A percentile compares a stretch with the other conserved stretches of the same genome.
phyloP scores from a whole-genome alignment of 2,113 vertebrate genomes.

The Hipposideros armiger region DNA sequence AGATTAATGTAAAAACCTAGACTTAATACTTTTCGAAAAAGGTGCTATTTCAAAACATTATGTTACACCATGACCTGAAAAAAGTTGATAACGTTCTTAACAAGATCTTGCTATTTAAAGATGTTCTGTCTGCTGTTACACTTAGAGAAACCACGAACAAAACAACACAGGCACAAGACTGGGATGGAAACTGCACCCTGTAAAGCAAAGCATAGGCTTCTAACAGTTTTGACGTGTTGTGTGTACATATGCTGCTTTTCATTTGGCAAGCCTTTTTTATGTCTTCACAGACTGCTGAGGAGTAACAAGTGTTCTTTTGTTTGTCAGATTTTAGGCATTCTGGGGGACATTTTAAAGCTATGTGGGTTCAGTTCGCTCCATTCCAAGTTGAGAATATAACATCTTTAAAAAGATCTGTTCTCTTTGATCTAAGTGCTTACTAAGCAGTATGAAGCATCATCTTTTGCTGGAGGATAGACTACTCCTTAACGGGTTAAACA shows the following conservation, averaged over 20 bases:
- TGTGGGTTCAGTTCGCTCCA: not conserved
- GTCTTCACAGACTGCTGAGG: slow-evolving; percentile 36
- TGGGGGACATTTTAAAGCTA: slow-evolving; percentile 20
- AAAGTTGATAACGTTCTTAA: not conserved
- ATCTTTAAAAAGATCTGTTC: not conserved
- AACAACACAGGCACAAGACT: not conserved
- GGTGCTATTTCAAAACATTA: slow-evolving; percentile 6
- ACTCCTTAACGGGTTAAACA: not conserved
- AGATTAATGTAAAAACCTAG: not conserved
- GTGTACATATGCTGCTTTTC: slow-evolving; percentile 20
- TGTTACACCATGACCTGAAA: not conserved
- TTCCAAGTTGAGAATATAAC: not conserved
- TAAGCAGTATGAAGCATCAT: not conserved
- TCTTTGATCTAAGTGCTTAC: not conserved
- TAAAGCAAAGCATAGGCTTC: not conserved
- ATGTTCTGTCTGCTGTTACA: not conserved
- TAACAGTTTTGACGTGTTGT: not conserved
- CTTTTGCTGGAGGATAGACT: not conserved
- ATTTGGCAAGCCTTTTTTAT: slow-evolving; percentile 11
- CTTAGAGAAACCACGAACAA: not conserved
- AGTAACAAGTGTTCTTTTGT: slow-evolving; percentile 68
- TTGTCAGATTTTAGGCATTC: slow-evolving; percentile 58
- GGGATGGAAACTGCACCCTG: not conserved
- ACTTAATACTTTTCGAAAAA: not conserved
- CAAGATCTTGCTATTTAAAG: slow-evolving; percentile 29